Conservation (phyloP, 2,797 vertebrate species). For the Ispidina lecontei region DNA sequence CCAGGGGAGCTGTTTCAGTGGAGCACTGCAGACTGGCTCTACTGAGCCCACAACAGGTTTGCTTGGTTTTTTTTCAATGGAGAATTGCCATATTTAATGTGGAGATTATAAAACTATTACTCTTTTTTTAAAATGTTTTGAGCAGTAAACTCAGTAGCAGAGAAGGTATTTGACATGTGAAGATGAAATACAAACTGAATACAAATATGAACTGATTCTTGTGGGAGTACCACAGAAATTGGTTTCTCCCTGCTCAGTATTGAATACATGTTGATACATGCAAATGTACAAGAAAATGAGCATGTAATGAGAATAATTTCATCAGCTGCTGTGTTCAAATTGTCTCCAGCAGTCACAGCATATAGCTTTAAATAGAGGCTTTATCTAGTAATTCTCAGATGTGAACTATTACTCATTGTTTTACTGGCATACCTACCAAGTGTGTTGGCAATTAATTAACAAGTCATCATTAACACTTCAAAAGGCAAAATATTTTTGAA, state of each 20-base stretch:
- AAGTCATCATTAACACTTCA: neutral
- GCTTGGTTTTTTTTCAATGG: neutral
- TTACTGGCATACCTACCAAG: neutral
- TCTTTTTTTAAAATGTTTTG: neutral
- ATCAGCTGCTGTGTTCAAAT: neutral
- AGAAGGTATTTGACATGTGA: neutral
- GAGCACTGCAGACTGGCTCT: neutral
- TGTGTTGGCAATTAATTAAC: neutral
- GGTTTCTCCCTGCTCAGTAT: neutral
- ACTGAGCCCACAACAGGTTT: neutral
- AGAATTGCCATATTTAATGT: neutral
- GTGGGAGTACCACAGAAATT: neutral
- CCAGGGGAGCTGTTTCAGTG: rapidly evolving
- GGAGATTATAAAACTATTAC: neutral
- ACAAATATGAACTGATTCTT: neutral
- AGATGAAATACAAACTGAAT: neutral
- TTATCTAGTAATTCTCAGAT: neutral
- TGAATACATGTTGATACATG: neutral
- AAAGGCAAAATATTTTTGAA: neutral
- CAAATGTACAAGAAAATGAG: neutral
- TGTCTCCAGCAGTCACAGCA: neutral
- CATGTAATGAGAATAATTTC: neutral
- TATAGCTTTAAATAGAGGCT: neutral
- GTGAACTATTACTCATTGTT: neutral
- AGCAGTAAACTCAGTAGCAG: neutral